Conservation (phyloP, 2,113 vertebrate genomes). For the Paradisaea rubra region DNA sequence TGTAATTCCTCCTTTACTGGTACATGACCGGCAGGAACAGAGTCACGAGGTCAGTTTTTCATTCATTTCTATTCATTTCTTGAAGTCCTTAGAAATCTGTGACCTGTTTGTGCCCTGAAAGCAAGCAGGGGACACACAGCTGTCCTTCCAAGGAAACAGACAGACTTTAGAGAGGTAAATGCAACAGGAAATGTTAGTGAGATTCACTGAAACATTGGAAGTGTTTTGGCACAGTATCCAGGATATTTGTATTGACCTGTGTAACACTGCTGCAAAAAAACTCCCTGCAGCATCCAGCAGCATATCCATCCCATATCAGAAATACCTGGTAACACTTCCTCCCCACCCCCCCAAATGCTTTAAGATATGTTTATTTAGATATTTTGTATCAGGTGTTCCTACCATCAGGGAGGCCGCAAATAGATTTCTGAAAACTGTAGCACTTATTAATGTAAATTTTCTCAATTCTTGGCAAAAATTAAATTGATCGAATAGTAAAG, state of each 20-base stretch:
- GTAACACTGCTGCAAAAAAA: background rate
- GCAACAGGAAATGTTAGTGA: background rate
- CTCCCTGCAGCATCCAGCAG: background rate
- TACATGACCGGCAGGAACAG: background rate
- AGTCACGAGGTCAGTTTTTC: background rate
- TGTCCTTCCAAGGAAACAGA: background rate
- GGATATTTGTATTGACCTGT: background rate
- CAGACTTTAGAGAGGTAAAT: background rate
- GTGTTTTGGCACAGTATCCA: background rate
- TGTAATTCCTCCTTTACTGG: background rate
- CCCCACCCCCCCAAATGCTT: background rate
- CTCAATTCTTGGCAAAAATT: background rate
- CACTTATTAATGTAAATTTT: background rate
- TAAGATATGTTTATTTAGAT: background rate
- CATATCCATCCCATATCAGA: background rate
- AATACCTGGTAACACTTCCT: background rate
- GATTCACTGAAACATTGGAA: background rate
- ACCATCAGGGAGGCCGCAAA: background rate
- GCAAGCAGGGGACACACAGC: background rate
- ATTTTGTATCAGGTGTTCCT: background rate
- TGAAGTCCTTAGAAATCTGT: background rate
- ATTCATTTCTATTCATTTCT: background rate
- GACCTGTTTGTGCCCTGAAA: background rate
- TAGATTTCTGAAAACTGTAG: background rate
- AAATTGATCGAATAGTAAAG: background rate